A percentile compares a stretch with the other conserved stretches of the same genome.
These are phyloP conservation scores for Strigops habroptila DNA, from an alignment of 2,113 vertebrate genomes.

Conservation along the genomic window DNA sequence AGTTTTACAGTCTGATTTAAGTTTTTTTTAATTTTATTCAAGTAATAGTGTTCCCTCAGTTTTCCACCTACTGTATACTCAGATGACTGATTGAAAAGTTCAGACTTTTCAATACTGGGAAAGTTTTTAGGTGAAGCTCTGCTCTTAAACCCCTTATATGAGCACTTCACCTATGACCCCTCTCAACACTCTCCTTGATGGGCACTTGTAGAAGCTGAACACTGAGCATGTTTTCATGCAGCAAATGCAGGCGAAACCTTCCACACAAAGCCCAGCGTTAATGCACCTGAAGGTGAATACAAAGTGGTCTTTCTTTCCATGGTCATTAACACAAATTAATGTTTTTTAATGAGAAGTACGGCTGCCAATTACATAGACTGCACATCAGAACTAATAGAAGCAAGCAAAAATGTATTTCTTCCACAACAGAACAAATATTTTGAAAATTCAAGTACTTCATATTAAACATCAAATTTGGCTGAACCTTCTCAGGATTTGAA, in stretches of 20 bases:
- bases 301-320: not conserved
- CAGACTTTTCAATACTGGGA: not conserved
- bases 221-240: not conserved
- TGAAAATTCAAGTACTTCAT: not conserved
- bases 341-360: not conserved
- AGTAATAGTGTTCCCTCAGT: not conserved
- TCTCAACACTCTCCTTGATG: not conserved
- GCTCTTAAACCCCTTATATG: not conserved
- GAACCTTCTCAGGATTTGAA: not conserved
- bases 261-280: not conserved
- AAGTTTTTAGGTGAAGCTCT: not conserved
- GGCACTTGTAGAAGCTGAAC: not conserved
- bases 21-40: not conserved
- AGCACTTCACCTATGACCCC: not conserved
- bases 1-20: not conserved
- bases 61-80: not conserved
- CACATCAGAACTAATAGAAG: not conserved
- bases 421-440: not conserved
- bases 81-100: not conserved
- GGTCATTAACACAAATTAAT: not conserved
- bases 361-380: not conserved
- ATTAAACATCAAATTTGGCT: not conserved
- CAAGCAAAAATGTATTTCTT: not conserved
- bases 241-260: not conserved
- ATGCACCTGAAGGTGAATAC: not conserved